A percentile compares a stretch with the other conserved stretches of the same genome.
Conservation (phyloP, 2,113 vertebrate species). For the Lonchura striata region DNA sequence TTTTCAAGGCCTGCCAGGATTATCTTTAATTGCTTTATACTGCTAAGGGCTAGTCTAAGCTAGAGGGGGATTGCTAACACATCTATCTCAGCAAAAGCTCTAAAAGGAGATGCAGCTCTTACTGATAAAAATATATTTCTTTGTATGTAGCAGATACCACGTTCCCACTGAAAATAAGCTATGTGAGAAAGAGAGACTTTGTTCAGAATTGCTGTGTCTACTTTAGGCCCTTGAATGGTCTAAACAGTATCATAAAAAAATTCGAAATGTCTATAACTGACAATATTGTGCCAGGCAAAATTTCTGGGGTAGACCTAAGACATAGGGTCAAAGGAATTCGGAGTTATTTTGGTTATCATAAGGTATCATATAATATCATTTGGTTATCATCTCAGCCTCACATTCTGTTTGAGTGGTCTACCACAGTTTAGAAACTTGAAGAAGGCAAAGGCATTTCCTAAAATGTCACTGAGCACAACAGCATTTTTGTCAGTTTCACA, state of each 20-base stretch:
- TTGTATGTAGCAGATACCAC: background rate
- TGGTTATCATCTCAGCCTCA: rapidly evolving
- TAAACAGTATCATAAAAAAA: background rate
- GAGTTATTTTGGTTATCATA: background rate
- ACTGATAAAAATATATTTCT: background rate
- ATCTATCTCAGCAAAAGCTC: background rate
- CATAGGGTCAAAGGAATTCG: background rate
- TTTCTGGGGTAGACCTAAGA: background rate
- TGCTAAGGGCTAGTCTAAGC: background rate
- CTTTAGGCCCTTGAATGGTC: background rate
- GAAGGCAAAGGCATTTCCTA: background rate
- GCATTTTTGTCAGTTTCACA: background rate
- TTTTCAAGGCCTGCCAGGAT: constrained; percentile 13
- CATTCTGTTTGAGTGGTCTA: background rate
- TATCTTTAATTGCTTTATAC: constrained; percentile 44
- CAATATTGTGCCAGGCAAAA: background rate
- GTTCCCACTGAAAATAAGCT: background rate
- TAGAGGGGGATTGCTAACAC: background rate
- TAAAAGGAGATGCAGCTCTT: background rate
- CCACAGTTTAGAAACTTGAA: background rate
- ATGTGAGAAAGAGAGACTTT: background rate
- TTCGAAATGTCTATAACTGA: background rate
- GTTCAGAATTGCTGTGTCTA: background rate
- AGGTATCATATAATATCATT: too few species aligned
- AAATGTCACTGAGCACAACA: background rate